Conservation (phyloP, 2,797 vertebrate species). For the Odontamblyopus lacepedii region DNA sequence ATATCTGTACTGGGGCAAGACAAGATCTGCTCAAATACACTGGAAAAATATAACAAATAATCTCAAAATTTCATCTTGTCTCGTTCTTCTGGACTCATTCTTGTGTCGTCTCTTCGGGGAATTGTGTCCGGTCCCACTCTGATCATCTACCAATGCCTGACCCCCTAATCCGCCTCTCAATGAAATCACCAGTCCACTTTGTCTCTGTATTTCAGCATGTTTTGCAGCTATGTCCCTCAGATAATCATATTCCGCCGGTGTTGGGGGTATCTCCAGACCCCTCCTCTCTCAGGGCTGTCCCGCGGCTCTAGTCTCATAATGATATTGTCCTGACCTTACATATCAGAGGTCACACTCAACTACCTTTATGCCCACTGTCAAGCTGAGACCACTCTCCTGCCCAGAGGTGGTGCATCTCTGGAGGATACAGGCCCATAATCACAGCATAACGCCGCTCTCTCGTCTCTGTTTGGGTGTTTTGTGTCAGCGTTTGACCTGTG, state of each 20-base stretch:
- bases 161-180: background rate
- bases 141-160: background rate
- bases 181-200: background rate
- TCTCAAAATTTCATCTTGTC: too few species aligned
- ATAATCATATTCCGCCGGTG: conserved; percentile 67
- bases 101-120: too few species aligned
- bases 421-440: conserved; percentile 23
- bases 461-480: conserved; percentile 25
- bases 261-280: conserved; percentile 33
- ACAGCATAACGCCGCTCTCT: background rate
- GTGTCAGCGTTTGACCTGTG: conserved; percentile 55
- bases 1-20: too few species aligned
- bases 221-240: conserved; percentile 21
- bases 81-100: too few species aligned
- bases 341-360: conserved; percentile 64
- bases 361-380: conserved; percentile 68
- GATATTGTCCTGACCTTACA: conserved; percentile 67
- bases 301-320: conserved; percentile 54
- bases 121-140: too few species aligned
- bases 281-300: conserved; percentile 51
- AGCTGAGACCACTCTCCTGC: conserved; percentile 62
- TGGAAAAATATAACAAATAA: too few species aligned
- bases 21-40: too few species aligned
- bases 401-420: conserved; percentile 56
- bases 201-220: background rate